These are phyloP conservation scores for Paedocypris micromegethes DNA, from an alignment of 2,797 vertebrate species.

Conservation along the genomic window DNA sequence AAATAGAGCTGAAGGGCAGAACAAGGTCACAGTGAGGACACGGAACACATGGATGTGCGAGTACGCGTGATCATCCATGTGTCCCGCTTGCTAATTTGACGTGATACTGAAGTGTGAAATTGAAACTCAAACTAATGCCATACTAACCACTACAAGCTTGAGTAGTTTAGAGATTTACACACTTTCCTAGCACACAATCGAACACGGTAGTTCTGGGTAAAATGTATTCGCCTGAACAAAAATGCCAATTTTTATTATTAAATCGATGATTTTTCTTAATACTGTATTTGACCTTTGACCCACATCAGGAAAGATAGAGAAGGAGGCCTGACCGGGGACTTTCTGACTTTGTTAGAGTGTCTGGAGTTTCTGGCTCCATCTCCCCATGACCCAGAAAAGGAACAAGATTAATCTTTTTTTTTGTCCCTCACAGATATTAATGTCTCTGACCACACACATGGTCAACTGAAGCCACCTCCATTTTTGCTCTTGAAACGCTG, in stretches of 20 bases:
- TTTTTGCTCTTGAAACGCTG: neutral
- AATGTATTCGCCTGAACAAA: no score
- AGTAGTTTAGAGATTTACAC: neutral
- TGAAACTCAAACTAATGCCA: neutral
- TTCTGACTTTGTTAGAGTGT: no score
- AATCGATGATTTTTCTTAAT: no score
- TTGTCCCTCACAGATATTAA: no score
- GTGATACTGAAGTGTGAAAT: neutral
- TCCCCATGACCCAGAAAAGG: no score
- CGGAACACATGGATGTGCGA: neutral
- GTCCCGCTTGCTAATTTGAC: neutral
- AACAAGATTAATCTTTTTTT: no score
- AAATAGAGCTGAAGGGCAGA: conserved; percentile 5
- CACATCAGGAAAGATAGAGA: no score
- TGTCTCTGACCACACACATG: conserved; percentile 7
- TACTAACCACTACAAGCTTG: conserved; percentile 2
- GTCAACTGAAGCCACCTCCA: neutral
- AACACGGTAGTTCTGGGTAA: no score
- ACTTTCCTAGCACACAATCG: neutral
- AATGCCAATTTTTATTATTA: no score
- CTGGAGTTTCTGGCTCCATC: no score
- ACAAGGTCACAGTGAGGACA: conserved; percentile 16
- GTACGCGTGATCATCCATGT: neutral
- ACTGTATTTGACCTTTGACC: no score
- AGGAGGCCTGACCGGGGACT: no score